Conservation (phyloP, 2,113 vertebrate genomes). For the Coreoperca whiteheadi region DNA sequence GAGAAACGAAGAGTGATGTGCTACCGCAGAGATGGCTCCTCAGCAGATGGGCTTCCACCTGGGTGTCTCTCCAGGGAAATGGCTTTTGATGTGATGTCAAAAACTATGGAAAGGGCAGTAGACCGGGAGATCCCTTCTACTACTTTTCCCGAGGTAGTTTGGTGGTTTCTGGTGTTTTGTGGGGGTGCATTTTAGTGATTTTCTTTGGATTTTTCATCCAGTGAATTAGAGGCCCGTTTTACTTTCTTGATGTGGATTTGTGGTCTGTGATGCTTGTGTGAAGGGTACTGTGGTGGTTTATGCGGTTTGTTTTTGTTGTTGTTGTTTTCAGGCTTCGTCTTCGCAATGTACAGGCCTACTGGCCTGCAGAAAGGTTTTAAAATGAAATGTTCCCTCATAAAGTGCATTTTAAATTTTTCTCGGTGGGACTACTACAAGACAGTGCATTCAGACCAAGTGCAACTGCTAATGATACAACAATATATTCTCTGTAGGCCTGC, state of each 20-base stretch:
- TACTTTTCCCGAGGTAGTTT: neutral
- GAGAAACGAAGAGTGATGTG: conserved; percentile 15
- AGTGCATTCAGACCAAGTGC: no score
- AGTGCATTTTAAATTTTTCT: no score
- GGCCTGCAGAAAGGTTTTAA: no score
- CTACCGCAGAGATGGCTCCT: conserved; percentile 18
- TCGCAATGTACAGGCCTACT: no score
- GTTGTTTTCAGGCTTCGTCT: neutral
- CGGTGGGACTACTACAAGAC: no score
- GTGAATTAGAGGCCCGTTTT: neutral
- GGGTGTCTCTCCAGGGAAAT: conserved; percentile 36
- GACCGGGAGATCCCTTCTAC: neutral
- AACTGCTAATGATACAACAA: no score
- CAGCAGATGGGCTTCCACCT: conserved; percentile 49
- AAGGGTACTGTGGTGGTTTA: neutral
- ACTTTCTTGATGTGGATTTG: no score
- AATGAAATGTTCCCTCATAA: no score
- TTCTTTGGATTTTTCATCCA: neutral
- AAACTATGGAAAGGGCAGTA: neutral
- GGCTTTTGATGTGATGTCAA: conserved; percentile 29
- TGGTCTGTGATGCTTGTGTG: no score
- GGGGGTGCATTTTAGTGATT: neutral
- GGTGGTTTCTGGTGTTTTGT: neutral
- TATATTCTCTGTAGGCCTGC: no score
- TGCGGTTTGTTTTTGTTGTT: neutral